Base-by-base conservation (phyloP, 2,888 invertebrate genomes). In the Netelia virgata region DNA sequence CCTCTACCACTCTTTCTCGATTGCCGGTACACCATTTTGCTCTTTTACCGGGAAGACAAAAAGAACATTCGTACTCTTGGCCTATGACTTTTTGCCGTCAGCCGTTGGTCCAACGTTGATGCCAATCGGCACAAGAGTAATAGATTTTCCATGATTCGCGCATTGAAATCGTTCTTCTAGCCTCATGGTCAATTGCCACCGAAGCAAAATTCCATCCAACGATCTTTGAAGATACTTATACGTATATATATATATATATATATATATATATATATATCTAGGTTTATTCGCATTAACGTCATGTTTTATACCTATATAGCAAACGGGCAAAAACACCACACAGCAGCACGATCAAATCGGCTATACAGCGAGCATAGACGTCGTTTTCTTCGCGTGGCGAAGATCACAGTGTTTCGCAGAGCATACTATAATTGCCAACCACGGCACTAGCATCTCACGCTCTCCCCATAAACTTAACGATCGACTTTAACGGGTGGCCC, bases 401-500 rank as follows among this genome's bases (percentile, higher is more conserved):
- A 89, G 91, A 92, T 92, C 91, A 91, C 91, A 89, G 91, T 91
- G 88, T 84, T 92, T 91, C 91, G 90, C 88, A 88, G 87, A 89
- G 90, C 89, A 90, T 91, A 84, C 81, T 81, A 91, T 92, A 92
- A 92, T 92, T 91, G 91, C 92, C 89, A 91, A 89, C 90, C 87
- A 80, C 66, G 75, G 87, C 86, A 72, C 85, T 79, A 9, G 83
- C 89, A 86, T 90, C 89, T 90, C 90, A 88, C 91, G 90, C 91
- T 90, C 90, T 90, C 87, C 85, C 91, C 92, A 91, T 92, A 92
- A 93, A 92, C 88, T 92, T 93, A 93, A 93, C 92, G 92, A 93
- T 91, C 90, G 90, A 86, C 75, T 91, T 92, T 88, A 90, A 90
- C 89, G 88, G 89, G 88, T 88, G 86, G 91, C 90, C 91, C 90